Evolutionary conservation across 2,888 invertebrate genomes (phyloP), one percentile per base, ranked within the genome.

Genomic region (Pristionchus entomophagus): DNA sequence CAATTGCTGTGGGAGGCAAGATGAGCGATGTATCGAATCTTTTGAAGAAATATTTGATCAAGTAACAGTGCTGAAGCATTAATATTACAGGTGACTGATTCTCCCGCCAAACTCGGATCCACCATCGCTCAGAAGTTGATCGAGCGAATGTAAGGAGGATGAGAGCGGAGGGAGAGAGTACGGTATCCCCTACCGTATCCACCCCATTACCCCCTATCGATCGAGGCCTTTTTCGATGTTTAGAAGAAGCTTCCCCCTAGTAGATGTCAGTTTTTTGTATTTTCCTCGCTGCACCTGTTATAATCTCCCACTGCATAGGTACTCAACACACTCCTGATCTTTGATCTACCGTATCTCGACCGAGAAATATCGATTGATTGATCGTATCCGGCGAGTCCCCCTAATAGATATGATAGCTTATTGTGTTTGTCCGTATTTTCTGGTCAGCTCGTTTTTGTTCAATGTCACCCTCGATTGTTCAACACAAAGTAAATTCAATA

Each of bases 101-200:
- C 88, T 3, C 91, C 91, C 35, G 91, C 91, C 19, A 89, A 90
- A 85, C 87, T 91, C 26, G 91, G 91, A 84, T 80, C 87, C 4
- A 89, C 88, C 53, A 91, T 91, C 17, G 85, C 85, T 69, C 86
- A 87, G 62, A 84, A 62, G 77, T 56, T 85, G 80, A 69, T 85
- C 80, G 73, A 78, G 62, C 29, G 62, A 62, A 56, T 85, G 59
- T 82, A 82, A 59, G 56, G 82, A 32, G 78, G 78, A 51, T 14
- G 77, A 41, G 77, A 29, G 32, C 5, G 51, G 32, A 32, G 29
- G 51, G 78, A 14, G 14, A n/a, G 41, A 35, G 56, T 59, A n/a
- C 82, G 56, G 82, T 82, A 56, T 2, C n/a, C n/a, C 32, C 51
- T 51, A 80, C 78, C 78, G 78, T 51, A 80, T 51, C 19, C 78